These are phyloP conservation scores for Chloebia gouldiae DNA, from an alignment of 2,113 vertebrate genomes.

Conservation along the genomic window DNA sequence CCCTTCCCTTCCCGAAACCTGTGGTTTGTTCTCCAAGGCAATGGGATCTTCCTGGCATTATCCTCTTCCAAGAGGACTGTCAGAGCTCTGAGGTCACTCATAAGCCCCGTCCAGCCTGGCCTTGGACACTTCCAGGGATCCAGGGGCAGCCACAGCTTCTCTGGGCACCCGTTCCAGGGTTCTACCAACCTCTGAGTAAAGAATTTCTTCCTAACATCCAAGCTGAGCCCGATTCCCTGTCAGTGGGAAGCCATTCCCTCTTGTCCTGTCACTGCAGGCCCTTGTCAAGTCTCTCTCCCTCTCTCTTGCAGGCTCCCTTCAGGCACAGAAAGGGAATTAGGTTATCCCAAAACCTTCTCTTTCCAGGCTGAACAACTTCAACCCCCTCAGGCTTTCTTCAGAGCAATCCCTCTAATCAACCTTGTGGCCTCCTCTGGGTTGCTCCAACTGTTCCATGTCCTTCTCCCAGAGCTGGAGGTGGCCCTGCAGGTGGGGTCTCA, in stretches of 20 bases:
- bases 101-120: fast-evolving
- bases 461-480: not conserved
- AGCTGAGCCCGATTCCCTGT: not conserved
- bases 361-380: not conserved
- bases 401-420: not conserved
- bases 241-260: not conserved
- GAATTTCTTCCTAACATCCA: too few relatives aligned
- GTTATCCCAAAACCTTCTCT: not conserved
- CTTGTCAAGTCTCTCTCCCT: not conserved
- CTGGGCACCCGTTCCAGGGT: too few relatives aligned
- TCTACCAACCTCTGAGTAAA: too few relatives aligned
- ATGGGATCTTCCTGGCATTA: not conserved
- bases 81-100: not conserved
- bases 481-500: not conserved
- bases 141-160: too few relatives aligned
- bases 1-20: not conserved
- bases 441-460: not conserved
- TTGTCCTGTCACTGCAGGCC: not conserved
- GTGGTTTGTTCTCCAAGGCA: not conserved
- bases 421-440: not conserved
- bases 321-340: not conserved
- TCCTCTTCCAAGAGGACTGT: not conserved
- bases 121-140: not conserved
- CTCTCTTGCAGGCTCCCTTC: not conserved
- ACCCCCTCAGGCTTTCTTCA: not conserved